A percentile compares a stretch with the other conserved stretches of the same genome.
phyloP scores from a whole-genome alignment of 2,797 vertebrate species.

The Setipinna tenuifilis region DNA sequence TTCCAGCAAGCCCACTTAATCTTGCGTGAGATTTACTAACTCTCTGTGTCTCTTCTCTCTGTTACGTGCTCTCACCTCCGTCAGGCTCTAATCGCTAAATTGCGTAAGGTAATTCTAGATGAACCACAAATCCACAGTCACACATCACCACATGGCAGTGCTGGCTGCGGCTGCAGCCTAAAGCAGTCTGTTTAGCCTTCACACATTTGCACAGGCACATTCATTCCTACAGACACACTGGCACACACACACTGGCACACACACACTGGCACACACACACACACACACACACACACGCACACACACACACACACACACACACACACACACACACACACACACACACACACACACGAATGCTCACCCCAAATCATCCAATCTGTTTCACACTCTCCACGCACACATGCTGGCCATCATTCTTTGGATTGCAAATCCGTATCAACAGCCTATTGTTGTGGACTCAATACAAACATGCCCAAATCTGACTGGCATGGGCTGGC shows the following conservation, averaged over 20 bases:
- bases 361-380: neutral
- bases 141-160: neutral
- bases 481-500: neutral
- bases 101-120: slow-evolving; percentile 19
- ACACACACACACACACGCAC: slow-evolving; percentile 24
- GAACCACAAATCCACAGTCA: neutral
- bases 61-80: neutral
- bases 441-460: neutral
- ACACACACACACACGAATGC: neutral
- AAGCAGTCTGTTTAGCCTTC: slow-evolving; percentile 34
- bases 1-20: neutral
- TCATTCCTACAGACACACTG: neutral
- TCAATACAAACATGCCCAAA: neutral
- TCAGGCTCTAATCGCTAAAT: slow-evolving; percentile 10
- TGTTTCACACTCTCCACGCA: neutral
- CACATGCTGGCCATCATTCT: neutral
- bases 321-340: slow-evolving; percentile 33
- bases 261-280: neutral
- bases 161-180: neutral
- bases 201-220: slow-evolving; percentile 51
- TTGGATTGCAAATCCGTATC: neutral
- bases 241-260: neutral
- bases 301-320: slow-evolving; percentile 26
- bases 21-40: neutral
- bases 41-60: neutral